Base-by-base conservation (phyloP, 2,888 invertebrate genomes). In the Cartodere bifasciata region DNA sequence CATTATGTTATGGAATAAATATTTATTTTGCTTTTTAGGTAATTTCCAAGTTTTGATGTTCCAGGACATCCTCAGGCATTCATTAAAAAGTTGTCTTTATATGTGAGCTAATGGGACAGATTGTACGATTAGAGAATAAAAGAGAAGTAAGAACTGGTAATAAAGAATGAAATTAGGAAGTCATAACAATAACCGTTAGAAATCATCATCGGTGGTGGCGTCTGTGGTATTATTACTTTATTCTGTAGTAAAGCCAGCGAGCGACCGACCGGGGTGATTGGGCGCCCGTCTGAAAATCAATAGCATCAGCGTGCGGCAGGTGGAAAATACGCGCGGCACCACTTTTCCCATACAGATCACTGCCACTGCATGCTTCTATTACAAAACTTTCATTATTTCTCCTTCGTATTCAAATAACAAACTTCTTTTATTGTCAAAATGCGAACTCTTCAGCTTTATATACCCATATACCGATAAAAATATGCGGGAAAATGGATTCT, bases 331-430 rank as follows among this genome's bases (percentile, higher is more conserved):
- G 46, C 44, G 45, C 41, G 40, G 41, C 45, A 47, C 49, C 44
- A 41, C 40, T 40, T 48, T n/a, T 48, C 46, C 47, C 50, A 51
- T 51, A 48, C 48, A 50, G 50, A 50, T 52, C 48, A 48, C 44
- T 36, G 40, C 38, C 41, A n/a, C n/a, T n/a, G n/a, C n/a, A n/a
- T n/a, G n/a, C n/a, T 47, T 50, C 50, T 49, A 50, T 53, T 50
- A 46, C 46, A 38, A 47, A 54, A 49, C 49, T 52, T 53, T 52
- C 52, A 53, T 53, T 52, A 54, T 54, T 53, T 50, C 50, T 46
- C 50, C 49, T 52, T 51, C 50, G 50, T 49, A 53, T 53, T 54
- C 53, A 50, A 52, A 53, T 54, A 52, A 51, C 52, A 49, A 51
- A 50, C 52, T 52, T 51, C 52, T 52, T 52, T 55, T 50, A 51